phyloP scores from a whole-genome alignment of 2,113 vertebrate species.

The Panthera leo region DNA sequence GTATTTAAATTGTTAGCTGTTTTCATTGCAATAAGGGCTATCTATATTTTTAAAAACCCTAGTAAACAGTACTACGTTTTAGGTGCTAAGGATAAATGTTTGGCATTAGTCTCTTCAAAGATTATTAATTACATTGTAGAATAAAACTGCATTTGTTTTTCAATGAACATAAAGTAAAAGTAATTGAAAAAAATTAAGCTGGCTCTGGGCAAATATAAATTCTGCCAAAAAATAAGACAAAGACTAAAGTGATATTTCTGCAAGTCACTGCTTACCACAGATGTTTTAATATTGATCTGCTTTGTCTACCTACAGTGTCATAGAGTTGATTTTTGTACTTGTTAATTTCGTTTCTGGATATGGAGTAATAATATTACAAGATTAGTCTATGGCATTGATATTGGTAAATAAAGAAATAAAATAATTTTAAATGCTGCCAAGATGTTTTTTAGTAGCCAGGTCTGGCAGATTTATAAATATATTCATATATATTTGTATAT shows the following conservation, averaged over 20 bases:
- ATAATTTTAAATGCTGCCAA: neutral
- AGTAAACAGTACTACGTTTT: neutral
- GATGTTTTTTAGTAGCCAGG: neutral
- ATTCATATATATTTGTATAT: neutral
- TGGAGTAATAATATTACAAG: neutral
- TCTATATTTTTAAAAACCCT: neutral
- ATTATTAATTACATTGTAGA: neutral
- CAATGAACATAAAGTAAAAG: slow-evolving; percentile 26
- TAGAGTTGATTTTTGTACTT: neutral
- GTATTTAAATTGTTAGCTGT: slow-evolving; percentile 1
- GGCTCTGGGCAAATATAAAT: neutral
- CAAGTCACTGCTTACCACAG: neutral
- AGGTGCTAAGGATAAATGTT: neutral
- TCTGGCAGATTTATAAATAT: neutral
- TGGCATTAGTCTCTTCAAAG: neutral
- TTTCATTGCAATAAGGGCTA: neutral
- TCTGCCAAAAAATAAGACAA: neutral
- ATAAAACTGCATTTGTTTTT: slow-evolving; percentile 15
- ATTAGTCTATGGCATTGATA: slow-evolving; percentile 13
- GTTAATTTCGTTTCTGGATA: slow-evolving; percentile 20
- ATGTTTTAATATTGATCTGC: slow-evolving; percentile 3
- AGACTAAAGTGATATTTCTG: slow-evolving; percentile 16
- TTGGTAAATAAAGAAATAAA: neutral
- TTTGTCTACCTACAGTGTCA: neutral
- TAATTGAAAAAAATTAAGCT: slow-evolving; percentile 42